Evolutionary conservation across 2,113 vertebrate species (phyloP).

Genomic region (Eptesicus fuscus): DNA sequence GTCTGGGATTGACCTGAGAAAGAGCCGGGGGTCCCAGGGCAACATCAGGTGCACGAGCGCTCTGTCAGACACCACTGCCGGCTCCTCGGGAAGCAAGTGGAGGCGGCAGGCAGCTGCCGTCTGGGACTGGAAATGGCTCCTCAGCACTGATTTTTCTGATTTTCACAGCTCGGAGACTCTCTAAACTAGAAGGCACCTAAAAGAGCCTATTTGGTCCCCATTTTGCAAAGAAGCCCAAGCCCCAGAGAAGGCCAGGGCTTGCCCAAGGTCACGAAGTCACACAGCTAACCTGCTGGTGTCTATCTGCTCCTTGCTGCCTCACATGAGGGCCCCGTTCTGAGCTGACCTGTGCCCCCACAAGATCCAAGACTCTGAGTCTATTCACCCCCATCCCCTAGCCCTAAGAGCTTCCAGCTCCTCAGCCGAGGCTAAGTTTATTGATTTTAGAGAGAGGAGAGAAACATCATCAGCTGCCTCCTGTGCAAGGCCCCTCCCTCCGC

Average conservation of each 20-base stretch:
- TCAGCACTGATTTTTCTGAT: not conserved
- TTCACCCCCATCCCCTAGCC: not conserved
- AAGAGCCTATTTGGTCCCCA: not conserved
- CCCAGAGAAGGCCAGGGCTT: not conserved
- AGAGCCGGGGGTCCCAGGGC: not conserved
- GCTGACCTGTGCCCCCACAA: not conserved
- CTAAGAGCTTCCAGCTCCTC: not conserved
- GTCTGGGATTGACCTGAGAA: not conserved
- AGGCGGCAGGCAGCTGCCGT: not conserved
- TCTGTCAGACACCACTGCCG: not conserved
- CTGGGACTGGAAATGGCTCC: not conserved
- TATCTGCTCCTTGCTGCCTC: not conserved
- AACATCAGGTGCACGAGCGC: not conserved
- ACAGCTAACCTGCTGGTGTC: not conserved
- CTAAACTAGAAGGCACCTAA: not conserved
- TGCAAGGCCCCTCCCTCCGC: not conserved
- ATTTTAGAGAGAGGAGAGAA: not conserved
- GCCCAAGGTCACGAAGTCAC: not conserved
- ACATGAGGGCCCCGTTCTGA: not conserved
- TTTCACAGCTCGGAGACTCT: not conserved
- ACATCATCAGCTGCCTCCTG: not conserved
- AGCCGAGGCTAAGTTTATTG: not conserved
- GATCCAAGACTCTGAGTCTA: not conserved
- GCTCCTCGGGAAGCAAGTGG: not conserved
- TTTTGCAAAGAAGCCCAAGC: slow-evolving; percentile 7